Percentiles rank a stretch among this genome's conserved stretches.
Conservation (phyloP, 2,113 vertebrate genomes). For the Ameiurus melas region DNA sequence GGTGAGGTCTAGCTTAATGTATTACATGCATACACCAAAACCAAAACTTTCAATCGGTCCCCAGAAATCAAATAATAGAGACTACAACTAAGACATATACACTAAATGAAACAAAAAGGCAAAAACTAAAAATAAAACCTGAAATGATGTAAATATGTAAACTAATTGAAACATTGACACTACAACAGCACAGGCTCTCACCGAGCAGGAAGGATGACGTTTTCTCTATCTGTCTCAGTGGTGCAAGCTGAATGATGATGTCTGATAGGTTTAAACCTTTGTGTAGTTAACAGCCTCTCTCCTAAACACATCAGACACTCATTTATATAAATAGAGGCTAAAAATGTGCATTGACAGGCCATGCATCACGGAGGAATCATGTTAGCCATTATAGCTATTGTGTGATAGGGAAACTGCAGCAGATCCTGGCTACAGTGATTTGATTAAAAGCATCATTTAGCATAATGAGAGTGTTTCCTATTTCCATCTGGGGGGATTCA, state of each 20-base stretch:
- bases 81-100: neutral
- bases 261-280: neutral
- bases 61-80: neutral
- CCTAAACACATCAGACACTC: neutral
- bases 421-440: slow-evolving; percentile 1
- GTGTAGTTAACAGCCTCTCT: neutral
- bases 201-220: neutral
- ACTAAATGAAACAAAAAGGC: neutral
- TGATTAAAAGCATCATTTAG: slow-evolving; percentile 27
- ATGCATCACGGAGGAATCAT: neutral
- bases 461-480: neutral
- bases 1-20: neutral
- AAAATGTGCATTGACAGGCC: neutral
- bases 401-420: neutral
- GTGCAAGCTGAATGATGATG: neutral
- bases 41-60: neutral
- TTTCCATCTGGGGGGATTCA: neutral
- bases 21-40: neutral
- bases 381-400: slow-evolving; percentile 3
- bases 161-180: neutral
- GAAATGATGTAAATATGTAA: neutral
- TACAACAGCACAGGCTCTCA: neutral
- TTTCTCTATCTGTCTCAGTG: neutral
- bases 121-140: neutral
- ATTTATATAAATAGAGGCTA: neutral